Evolutionary conservation across 2,113 vertebrate species (phyloP).

Genomic region (Petrocephalus microphthalmus): DNA sequence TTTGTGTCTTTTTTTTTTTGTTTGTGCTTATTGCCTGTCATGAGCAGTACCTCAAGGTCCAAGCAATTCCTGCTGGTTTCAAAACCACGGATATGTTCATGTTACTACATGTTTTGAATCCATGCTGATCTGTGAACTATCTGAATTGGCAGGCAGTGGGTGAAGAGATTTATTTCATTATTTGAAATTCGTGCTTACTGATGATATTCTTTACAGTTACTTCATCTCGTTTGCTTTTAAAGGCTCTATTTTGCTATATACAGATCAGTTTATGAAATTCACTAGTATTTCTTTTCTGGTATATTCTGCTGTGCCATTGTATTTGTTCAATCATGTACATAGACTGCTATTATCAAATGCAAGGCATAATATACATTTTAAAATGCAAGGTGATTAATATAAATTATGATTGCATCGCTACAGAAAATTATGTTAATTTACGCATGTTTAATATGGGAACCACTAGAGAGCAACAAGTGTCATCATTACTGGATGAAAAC

Average conservation of each 20-base stretch:
- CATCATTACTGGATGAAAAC: neutral
- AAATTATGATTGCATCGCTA: neutral
- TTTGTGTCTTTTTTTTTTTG: neutral
- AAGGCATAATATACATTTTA: neutral
- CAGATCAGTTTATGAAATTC: neutral
- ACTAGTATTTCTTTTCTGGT: neutral
- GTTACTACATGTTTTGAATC: neutral
- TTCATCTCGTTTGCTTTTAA: neutral
- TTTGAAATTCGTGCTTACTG: neutral
- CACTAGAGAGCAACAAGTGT: neutral
- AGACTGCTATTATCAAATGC: neutral
- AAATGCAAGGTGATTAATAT: slow-evolving; percentile 1
- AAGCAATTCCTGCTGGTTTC: neutral
- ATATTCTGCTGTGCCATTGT: neutral
- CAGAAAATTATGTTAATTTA: neutral
- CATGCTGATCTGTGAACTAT: neutral
- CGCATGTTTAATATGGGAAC: neutral
- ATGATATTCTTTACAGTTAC: neutral
- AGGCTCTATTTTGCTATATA: neutral
- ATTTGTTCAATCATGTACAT: neutral
- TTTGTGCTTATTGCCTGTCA: neutral
- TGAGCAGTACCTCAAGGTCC: neutral
- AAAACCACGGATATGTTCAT: neutral
- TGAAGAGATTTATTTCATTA: neutral
- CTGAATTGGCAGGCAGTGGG: neutral